Evolutionary conservation across 2,113 vertebrate species (phyloP), one percentile per base, ranked within the genome.

Genomic region (Rousettus leschenaultii): DNA sequence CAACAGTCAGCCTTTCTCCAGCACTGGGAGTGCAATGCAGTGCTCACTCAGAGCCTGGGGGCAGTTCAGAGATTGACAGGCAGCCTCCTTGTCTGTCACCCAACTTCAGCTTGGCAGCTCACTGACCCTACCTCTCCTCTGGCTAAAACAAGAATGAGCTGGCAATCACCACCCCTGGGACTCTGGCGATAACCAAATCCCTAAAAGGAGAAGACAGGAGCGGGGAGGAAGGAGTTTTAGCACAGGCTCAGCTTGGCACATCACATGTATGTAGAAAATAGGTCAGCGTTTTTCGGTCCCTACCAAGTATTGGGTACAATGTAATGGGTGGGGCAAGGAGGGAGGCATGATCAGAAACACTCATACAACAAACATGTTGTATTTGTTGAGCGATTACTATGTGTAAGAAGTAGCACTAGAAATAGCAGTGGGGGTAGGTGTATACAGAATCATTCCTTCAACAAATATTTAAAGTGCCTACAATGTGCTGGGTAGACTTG

Each of bases 41-140:
- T 35, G 85, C 86, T 96, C 45, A 68, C 85, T 94, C 24, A 26
- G 70, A 94, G 97, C 96, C 97, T 53, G 77, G 75, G 90, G 95
- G 91, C 96, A 96, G 90, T 89, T 96, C 57, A 33, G 33, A 92
- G 95, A 96, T n/a, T 96, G 95, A 96, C 79, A 94, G 93, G 88
- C 82, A 88, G 86, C 65, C 91, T 85, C 45, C 84, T 19, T 26
- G 65, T 70, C 90, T 97, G 94, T 96, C 90, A 95, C 78, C 90
- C 82, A 82, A 16, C 73, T 73, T 85, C 48, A 94, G 65, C 35
- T n/a, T 92, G 96, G 94, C 89, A 90, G 95, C 84, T 90, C 55
- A 45, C 70, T 97, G 95, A 97, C 96, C 93, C 96, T 57, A 68
- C 95, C 91, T 95, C 84, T 97, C 86, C 87, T 78, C 77, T 51